These are phyloP conservation scores for Boulengeromyrus knoepffleri DNA, from an alignment of 2,113 vertebrate species.

Conservation along the genomic window DNA sequence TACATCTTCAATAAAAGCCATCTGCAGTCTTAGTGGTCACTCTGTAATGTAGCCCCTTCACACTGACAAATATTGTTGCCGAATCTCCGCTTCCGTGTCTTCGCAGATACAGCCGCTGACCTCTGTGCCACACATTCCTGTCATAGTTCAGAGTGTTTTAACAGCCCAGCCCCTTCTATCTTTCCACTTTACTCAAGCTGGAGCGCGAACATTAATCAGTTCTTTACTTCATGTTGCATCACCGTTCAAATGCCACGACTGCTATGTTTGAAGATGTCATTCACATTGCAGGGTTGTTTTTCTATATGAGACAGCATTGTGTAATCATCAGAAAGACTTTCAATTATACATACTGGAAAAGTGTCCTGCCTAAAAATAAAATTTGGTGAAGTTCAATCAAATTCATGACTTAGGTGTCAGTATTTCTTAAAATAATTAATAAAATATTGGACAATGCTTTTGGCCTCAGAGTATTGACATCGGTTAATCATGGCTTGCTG, in stretches of 20 bases:
- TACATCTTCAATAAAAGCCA: not conserved
- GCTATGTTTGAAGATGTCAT: not conserved
- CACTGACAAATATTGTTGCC: not conserved
- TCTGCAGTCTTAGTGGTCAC: not conserved
- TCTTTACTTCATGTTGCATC: not conserved
- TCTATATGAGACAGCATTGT: not conserved
- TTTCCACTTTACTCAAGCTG: slow-evolving; percentile 36
- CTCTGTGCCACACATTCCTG: slow-evolving; percentile 48
- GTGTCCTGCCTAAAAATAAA: not conserved
- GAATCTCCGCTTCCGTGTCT: slow-evolving; percentile 21
- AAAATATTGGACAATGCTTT: not conserved
- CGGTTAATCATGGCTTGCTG: not conserved
- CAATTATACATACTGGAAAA: not conserved
- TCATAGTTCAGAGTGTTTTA: slow-evolving; percentile 53
- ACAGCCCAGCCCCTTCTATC: slow-evolving; percentile 31
- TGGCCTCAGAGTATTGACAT: not conserved
- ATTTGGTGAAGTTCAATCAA: not conserved
- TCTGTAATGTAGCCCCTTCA: not conserved
- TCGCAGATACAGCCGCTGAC: slow-evolving; percentile 34
- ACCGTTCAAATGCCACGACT: not conserved
- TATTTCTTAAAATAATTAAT: not conserved
- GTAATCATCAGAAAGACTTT: not conserved
- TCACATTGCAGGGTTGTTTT: not conserved
- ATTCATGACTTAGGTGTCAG: not conserved
- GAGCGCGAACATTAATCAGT: slow-evolving; percentile 34